Percentiles rank a stretch among this genome's conserved stretches.
phyloP scores from a whole-genome alignment of 2,888 invertebrate species.

The Caenorhabditis drosophilae region DNA sequence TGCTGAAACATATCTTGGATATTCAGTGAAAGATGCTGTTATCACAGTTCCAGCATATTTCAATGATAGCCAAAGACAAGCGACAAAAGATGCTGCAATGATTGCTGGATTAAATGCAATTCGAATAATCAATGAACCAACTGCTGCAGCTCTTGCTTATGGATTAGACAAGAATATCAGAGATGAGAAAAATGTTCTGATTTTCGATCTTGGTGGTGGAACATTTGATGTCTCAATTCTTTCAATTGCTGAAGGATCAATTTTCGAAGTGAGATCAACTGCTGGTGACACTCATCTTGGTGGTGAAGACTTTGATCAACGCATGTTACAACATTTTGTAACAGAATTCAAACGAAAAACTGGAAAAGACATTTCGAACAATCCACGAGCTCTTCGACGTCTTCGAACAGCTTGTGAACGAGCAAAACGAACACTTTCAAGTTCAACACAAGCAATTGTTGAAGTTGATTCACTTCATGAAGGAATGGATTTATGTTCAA shows the following conservation, averaged over 20 bases:
- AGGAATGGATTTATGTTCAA: constrained; percentile 94
- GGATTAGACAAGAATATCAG: constrained; percentile 73
- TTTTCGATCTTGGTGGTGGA: constrained; percentile 72
- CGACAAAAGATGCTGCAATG: constrained; percentile 73
- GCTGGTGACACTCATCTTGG: constrained; percentile 78
- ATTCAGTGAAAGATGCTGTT: constrained; percentile 76
- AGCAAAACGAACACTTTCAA: constrained; percentile 76
- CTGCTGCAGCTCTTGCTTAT: constrained; percentile 81
- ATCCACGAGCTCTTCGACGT: constrained; percentile 87
- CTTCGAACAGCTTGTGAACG: constrained; percentile 85
- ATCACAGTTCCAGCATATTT: constrained; percentile 86
- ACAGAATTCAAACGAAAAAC: constrained; percentile 74
- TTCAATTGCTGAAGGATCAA: constrained; percentile 37
- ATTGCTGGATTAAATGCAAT: constrained; percentile 72
- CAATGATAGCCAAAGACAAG: constrained; percentile 77
- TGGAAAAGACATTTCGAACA: constrained; percentile 80
- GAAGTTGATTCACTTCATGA: constrained; percentile 94
- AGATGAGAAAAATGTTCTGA: constrained; percentile 53
- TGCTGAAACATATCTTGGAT: constrained; percentile 69
- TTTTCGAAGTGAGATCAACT: constrained; percentile 71
- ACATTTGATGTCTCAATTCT: constrained; percentile 70
- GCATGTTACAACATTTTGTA: constrained; percentile 70
- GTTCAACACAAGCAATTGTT: constrained; percentile 73
- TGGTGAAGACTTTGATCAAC: constrained; percentile 49
- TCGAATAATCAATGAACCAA: constrained; percentile 72